Conservation (phyloP, 2,888 invertebrate genomes). For the Pristionchus fissidentatus region DNA sequence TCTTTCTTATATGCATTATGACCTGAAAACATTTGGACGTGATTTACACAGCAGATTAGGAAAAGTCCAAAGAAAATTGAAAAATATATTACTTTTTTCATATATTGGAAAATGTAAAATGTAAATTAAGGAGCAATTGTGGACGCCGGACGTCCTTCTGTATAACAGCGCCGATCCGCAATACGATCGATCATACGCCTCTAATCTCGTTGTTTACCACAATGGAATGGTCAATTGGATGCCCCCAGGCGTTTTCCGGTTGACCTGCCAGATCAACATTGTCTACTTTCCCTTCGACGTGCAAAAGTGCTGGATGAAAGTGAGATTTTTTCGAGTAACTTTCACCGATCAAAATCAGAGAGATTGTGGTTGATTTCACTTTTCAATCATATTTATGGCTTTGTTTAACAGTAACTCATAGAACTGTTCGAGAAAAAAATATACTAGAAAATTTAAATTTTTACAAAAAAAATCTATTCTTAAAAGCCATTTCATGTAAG, state of each 20-base stretch:
- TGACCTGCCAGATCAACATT: slow-evolving; percentile 92
- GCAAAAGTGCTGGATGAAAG: slow-evolving; percentile 79
- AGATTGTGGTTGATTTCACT: no score
- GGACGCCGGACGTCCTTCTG: slow-evolving; percentile 69
- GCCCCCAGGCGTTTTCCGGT: slow-evolving; percentile 82
- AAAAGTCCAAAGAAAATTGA: not conserved
- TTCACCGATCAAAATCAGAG: no score
- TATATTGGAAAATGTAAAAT: not conserved
- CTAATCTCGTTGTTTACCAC: slow-evolving; percentile 94
- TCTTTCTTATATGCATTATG: no score
- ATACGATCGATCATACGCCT: slow-evolving; percentile 97
- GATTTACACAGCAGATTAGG: no score
- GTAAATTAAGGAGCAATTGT: slow-evolving; percentile 58
- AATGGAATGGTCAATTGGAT: slow-evolving; percentile 96
- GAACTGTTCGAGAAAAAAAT: no score
- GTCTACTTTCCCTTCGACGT: slow-evolving; percentile 99
- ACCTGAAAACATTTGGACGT: no score
- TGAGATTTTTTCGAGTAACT: slow-evolving; percentile 22
- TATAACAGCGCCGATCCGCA: slow-evolving; percentile 90
- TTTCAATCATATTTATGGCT: not conserved
- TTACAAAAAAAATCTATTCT: not conserved
- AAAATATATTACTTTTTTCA: not conserved
- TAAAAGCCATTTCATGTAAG: no score
- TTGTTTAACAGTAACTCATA: not conserved
- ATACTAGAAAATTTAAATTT: no score